These are phyloP conservation scores for Neoitamus cyanurus DNA, from an alignment of 2,888 invertebrate species.

Conservation along the genomic window DNA sequence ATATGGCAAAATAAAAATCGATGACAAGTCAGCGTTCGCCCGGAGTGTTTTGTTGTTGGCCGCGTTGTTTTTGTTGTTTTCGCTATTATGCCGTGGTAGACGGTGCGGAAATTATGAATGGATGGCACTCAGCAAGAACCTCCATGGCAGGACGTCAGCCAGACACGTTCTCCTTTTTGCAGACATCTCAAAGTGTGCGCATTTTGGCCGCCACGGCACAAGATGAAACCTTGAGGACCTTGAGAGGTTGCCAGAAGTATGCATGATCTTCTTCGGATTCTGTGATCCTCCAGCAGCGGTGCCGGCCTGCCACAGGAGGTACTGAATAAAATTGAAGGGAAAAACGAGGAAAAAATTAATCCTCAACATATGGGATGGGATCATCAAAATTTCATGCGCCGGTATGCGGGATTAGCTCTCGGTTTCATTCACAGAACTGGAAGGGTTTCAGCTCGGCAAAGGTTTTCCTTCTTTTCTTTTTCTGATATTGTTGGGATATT, in stretches of 20 bases:
- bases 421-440: slow-evolving; percentile 30
- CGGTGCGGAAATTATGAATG: slow-evolving; percentile 35
- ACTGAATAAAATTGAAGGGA: background rate
- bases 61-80: background rate
- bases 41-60: background rate
- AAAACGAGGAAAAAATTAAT: slow-evolving; percentile 5
- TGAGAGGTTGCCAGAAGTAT: slow-evolving; percentile 2
- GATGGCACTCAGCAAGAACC: slow-evolving; percentile 16
- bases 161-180: slow-evolving; percentile 36
- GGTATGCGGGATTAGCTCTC: slow-evolving; percentile 36
- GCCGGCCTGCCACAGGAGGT: background rate
- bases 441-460: background rate
- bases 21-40: slow-evolving; percentile 23
- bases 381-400: slow-evolving; percentile 32
- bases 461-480: background rate
- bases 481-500: slow-evolving; percentile 10
- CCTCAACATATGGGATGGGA: slow-evolving; percentile 27
- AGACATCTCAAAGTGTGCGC: slow-evolving; percentile 26
- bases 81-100: slow-evolving; percentile 1
- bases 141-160: slow-evolving; percentile 26
- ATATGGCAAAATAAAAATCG: slow-evolving; percentile 20
- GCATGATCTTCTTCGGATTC: slow-evolving; percentile 8
- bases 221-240: slow-evolving; percentile 18
- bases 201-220: background rate
- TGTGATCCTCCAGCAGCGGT: background rate